A percentile compares a stretch with the other conserved stretches of the same genome.
These are phyloP conservation scores for Danaus plexippus DNA, from an alignment of 1,140 invertebrate genomes.

Conservation along the genomic window DNA sequence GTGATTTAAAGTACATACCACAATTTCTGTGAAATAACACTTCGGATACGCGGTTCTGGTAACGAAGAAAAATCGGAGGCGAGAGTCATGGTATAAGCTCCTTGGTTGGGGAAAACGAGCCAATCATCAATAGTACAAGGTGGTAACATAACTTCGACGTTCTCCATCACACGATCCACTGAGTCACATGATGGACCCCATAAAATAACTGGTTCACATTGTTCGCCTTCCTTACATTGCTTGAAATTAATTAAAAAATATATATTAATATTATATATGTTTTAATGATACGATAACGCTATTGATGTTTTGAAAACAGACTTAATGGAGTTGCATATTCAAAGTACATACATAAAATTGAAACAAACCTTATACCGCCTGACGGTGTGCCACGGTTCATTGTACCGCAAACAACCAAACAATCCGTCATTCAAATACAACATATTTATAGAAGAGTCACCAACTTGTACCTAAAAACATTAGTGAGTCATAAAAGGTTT, in stretches of 20 bases:
- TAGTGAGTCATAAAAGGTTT: conserved; percentile 1
- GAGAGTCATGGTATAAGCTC: conserved; percentile 31
- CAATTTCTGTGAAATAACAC: conserved; percentile 29
- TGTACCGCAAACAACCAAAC: conserved; percentile 32
- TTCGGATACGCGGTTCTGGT: conserved; percentile 21
- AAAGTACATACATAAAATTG: conserved; percentile 7
- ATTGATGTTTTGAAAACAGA: conserved; percentile 19
- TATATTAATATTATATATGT: conserved; percentile 16
- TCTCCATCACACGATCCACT: conserved; percentile 27
- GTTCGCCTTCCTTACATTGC: too few relatives aligned
- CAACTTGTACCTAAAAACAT: conserved; percentile 19
- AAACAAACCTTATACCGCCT: conserved; percentile 29
- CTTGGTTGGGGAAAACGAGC: conserved; percentile 24
- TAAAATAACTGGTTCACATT: conserved; percentile 18
- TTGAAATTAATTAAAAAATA: too few relatives aligned
- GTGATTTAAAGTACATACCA: conserved; percentile 27
- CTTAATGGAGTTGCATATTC: conserved; percentile 31
- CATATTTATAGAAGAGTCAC: conserved; percentile 28
- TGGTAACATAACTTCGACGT: conserved; percentile 21
- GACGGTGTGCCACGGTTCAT: conserved; percentile 35
- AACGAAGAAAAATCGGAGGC: conserved; percentile 26
- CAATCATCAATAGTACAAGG: conserved; percentile 28
- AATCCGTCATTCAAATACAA: conserved; percentile 40
- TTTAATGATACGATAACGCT: conserved; percentile 21
- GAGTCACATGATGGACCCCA: conserved; percentile 42